Percentiles rank a stretch among this genome's conserved stretches.
phyloP scores from a whole-genome alignment of 1,140 invertebrate species.

The Magallana gigas region DNA sequence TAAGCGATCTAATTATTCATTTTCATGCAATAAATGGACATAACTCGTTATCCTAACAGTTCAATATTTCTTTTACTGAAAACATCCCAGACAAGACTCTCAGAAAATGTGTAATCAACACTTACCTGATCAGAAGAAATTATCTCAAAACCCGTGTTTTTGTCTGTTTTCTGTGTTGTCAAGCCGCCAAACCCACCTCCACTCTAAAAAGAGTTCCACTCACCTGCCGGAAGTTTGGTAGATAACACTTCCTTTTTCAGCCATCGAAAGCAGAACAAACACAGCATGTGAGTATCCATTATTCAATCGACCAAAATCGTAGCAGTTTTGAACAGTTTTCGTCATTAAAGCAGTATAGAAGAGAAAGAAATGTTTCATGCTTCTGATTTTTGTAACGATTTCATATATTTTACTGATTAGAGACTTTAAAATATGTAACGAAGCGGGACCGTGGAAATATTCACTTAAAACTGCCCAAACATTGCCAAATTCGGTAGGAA shows the following conservation, averaged over 20 bases:
- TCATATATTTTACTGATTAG: no score
- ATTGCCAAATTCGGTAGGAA: no score
- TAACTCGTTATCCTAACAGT: no score
- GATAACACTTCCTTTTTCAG: conserved; percentile 58
- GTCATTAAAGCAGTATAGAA: background rate
- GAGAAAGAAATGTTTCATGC: no score
- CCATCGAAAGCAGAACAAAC: conserved; percentile 36
- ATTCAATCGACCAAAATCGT: conserved; percentile 48
- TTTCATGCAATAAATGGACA: no score
- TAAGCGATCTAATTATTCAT: no score
- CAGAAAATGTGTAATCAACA: background rate
- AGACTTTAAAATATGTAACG: no score
- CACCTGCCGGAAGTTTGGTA: conserved; percentile 56
- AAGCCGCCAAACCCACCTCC: conserved; percentile 58
- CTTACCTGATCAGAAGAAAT: background rate
- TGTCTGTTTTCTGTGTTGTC: conserved; percentile 60
- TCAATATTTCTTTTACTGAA: no score
- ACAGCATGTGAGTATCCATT: conserved; percentile 4
- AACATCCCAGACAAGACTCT: no score
- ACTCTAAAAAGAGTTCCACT: conserved; percentile 43
- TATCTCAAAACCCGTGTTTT: conserved; percentile 41
- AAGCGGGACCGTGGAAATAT: no score
- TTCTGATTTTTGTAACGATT: background rate
- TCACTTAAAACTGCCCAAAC: no score
- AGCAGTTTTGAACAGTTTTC: background rate